Evolutionary conservation across 2,888 invertebrate species (phyloP).

Genomic region (Athalia cordata): DNA sequence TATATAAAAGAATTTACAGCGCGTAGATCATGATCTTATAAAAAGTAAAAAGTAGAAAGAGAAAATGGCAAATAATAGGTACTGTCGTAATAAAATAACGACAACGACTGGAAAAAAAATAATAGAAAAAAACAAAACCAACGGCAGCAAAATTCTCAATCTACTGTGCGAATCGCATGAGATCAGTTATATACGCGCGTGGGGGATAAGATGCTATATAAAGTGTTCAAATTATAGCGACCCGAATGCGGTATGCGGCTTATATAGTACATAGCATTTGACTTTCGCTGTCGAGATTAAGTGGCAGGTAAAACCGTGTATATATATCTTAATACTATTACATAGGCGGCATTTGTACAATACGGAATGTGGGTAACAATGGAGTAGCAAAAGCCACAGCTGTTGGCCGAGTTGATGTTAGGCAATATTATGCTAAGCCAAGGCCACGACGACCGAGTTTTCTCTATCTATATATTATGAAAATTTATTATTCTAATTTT

Average conservation of each 20-base stretch:
- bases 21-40: background rate
- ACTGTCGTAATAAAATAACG: too few species aligned
- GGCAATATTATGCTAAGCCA: conserved; percentile 31
- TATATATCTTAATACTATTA: conserved; percentile 16
- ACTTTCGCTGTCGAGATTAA: conserved; percentile 35
- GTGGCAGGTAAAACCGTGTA: conserved; percentile 24
- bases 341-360: too few species aligned
- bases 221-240: conserved; percentile 1
- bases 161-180: too few species aligned
- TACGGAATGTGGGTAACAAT: conserved; percentile 31
- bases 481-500: background rate
- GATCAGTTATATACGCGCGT: too few species aligned
- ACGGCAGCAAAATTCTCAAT: too few species aligned
- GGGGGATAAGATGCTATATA: too few species aligned
- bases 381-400: conserved; percentile 6
- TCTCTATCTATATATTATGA: background rate
- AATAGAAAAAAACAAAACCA: too few species aligned
- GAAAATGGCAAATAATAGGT: too few species aligned
- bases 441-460: conserved; percentile 28
- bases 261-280: background rate
- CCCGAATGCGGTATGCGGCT: conserved; percentile 27
- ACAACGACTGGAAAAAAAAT: too few species aligned
- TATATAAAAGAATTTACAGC: background rate
- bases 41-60: background rate
- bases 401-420: conserved; percentile 10